These are phyloP conservation scores for Drosophila setifemur DNA, from an alignment of 1,140 invertebrate genomes.

Conservation along the genomic window DNA sequence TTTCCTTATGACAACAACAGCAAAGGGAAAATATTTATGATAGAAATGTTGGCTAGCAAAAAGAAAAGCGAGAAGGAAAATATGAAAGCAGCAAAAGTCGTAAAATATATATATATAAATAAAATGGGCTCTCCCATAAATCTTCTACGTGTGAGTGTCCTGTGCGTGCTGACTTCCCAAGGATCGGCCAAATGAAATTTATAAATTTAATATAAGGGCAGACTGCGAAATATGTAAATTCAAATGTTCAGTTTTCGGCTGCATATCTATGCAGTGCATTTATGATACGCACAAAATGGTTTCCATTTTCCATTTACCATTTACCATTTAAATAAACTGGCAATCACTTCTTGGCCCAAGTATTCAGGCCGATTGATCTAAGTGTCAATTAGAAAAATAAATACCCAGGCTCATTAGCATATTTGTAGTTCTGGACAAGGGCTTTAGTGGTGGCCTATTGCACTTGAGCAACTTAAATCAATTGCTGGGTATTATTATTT, in stretches of 20 bases:
- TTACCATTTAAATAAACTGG: constrained; percentile 3
- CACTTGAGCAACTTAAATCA: constrained; percentile 21
- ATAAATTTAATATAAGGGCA: constrained; percentile 41
- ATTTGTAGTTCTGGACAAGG: background rate
- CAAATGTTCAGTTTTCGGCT: constrained; percentile 18
- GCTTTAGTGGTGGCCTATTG: background rate
- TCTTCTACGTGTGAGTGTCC: constrained; percentile 38
- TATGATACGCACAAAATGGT: constrained; percentile 15
- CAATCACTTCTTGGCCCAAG: background rate
- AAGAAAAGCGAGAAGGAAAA: constrained; percentile 4
- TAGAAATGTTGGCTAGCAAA: constrained; percentile 6
- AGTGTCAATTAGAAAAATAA: background rate
- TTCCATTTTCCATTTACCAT: too few relatives aligned
- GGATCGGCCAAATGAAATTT: constrained; percentile 27
- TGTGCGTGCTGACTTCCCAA: constrained; percentile 35
- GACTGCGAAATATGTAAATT: constrained; percentile 33
- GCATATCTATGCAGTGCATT: background rate
- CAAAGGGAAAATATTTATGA: constrained; percentile 30
- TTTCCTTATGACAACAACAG: constrained; percentile 20
- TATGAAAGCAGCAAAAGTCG: constrained; percentile 36
- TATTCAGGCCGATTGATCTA: constrained; percentile 11
- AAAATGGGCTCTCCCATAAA: constrained; percentile 44
- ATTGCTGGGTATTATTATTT: constrained; percentile 7
- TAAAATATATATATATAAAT: constrained; percentile 52
- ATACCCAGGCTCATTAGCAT: background rate